Evolutionary conservation across 2,113 vertebrate genomes (phyloP), one percentile per base, ranked within the genome.

Genomic region (Polypterus senegalus): DNA sequence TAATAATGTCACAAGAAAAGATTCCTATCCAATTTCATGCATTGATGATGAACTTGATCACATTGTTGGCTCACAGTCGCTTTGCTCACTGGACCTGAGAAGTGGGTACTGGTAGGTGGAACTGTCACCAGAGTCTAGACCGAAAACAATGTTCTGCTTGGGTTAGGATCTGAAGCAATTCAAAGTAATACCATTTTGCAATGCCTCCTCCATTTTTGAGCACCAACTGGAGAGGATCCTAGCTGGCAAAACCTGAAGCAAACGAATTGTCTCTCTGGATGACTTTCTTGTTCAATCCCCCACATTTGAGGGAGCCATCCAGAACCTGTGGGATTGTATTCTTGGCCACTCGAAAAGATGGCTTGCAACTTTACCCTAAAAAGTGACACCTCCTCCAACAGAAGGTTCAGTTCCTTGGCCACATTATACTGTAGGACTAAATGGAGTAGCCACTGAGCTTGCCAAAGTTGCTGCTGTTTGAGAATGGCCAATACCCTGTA

Each of bases 381-480:
- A 27, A 27, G 27, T 27, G 27, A 27, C 27, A 27, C 27, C 27
- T 27, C 1, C 27, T 27, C 27, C 27, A 27, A 27, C 27, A 27
- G 27, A 27, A 27, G 1, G 1, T 27, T 27, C 27, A 27, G 27
- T 27, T 27, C 27, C 27, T 27, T 27, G 27, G 27, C 27, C 27
- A 27, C 27, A 27, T 27, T 27, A 2, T 27, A 27, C 27, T 27
- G 27, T 27, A 27, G 27, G 27, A 27, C 27, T 27, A 27, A 27
- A 27, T 27, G 27, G 27, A 27, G 27, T 27, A 27, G 27, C 27
- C 27, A 27, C 61, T 8, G 54, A 62, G 47, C 60, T 56, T 6
- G 54, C 11, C 10, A 62, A 62, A 46, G 60, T 58, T 44, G 61
- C 51, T 4, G 8, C 51, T 9, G 59, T 61, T 48, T 47, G 9